Evolutionary conservation across 2,113 vertebrate genomes (phyloP).

Genomic region (Ginglymostoma cirratum): DNA sequence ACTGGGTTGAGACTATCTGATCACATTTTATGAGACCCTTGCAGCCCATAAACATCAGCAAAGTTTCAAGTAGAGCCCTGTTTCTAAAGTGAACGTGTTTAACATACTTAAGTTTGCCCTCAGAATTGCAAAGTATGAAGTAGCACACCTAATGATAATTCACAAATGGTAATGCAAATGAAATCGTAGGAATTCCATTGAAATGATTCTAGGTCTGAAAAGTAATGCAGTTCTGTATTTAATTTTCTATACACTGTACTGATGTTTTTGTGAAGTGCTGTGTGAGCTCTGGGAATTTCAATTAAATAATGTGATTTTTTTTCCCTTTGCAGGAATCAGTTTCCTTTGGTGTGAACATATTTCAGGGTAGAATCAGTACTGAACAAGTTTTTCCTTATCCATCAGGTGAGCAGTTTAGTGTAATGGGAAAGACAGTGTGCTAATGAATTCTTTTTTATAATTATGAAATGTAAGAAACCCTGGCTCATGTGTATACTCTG

Average conservation of each 20-base stretch:
- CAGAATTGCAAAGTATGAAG: neutral
- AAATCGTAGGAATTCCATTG: neutral
- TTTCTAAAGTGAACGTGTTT: neutral
- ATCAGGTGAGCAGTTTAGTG: constrained; percentile 56
- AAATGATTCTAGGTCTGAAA: neutral
- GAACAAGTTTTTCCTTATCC: constrained; percentile 79
- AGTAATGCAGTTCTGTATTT: neutral
- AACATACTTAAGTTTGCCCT: neutral
- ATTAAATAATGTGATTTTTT: neutral
- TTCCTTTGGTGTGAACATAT: constrained; percentile 77
- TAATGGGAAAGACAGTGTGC: neutral
- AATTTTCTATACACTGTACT: neutral
- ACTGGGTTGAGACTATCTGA: neutral
- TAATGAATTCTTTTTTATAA: neutral
- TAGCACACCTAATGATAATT: neutral
- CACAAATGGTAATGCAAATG: neutral
- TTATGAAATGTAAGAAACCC: neutral
- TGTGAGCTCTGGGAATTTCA: neutral
- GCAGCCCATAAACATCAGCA: neutral
- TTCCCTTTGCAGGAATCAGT: constrained; percentile 62
- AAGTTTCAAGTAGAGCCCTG: neutral
- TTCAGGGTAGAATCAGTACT: constrained; percentile 70
- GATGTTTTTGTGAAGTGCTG: neutral
- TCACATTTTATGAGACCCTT: neutral
- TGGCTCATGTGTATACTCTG: neutral